A percentile compares a stretch with the other conserved stretches of the same genome.
Conservation (phyloP, 2,888 invertebrate species). For the Panorpa germanica region DNA sequence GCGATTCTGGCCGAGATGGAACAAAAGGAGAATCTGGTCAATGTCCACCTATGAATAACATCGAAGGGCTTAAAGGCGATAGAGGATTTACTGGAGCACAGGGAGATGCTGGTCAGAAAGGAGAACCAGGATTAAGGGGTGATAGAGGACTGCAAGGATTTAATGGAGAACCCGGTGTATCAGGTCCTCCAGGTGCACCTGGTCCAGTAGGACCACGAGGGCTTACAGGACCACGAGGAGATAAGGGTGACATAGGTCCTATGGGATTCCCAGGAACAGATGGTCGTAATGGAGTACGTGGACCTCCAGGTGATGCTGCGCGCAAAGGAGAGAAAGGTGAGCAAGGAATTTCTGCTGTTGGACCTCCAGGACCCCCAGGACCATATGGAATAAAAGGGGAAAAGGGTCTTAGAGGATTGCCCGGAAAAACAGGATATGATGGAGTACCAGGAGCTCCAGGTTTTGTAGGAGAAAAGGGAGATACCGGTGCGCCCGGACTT, state of each 20-base stretch:
- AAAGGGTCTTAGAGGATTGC: conserved; percentile 53
- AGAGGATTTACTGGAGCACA: conserved; percentile 32
- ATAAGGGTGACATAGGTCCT: conserved; percentile 57
- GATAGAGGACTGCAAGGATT: conserved; percentile 42
- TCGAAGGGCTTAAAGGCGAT: conserved; percentile 34
- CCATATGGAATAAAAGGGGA: conserved; percentile 48
- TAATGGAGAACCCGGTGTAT: conserved; percentile 35
- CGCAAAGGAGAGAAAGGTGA: conserved; percentile 52
- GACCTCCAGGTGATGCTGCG: conserved; percentile 41
- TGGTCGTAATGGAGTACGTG: conserved; percentile 40
- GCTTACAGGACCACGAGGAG: conserved; percentile 58
- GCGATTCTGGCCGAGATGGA: conserved; percentile 39
- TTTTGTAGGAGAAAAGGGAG: conserved; percentile 46
- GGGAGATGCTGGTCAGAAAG: conserved; percentile 31
- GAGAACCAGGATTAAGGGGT: conserved; percentile 37
- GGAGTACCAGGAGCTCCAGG: conserved; percentile 46
- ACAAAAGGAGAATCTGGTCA: conserved; percentile 38
- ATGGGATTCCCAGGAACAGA: conserved; percentile 61
- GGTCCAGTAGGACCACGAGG: conserved; percentile 57
- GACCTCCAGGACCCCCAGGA: conserved; percentile 41
- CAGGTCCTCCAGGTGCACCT: conserved; percentile 34
- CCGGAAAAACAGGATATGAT: conserved; percentile 50
- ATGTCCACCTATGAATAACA: conserved; percentile 31
- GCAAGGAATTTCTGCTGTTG: conserved; percentile 37
- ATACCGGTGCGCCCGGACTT: conserved; percentile 27